Evolutionary conservation across 2,113 vertebrate species (phyloP), one percentile per base, ranked within the genome.

Genomic region (Gopherus flavomarginatus): DNA sequence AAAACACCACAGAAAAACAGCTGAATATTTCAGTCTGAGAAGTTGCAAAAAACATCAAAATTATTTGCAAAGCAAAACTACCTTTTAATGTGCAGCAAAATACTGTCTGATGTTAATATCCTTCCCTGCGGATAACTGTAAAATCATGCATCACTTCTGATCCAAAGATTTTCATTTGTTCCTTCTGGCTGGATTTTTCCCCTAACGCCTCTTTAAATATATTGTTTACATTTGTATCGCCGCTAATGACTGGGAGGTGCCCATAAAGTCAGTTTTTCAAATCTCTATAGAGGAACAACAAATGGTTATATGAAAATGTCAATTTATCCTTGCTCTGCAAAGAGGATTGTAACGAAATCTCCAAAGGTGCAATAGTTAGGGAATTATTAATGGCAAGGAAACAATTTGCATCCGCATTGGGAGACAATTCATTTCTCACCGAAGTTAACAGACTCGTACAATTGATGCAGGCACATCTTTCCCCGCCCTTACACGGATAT

Each of bases 391-490:
- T 90, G 31, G 92, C 90, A 96, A 95, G 86, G 86, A 94, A 90
- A 79, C 81, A 56, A 38, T 92, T 84, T 91, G 87, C 88, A 50
- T 81, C 56, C 87, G 78, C 27, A 24, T 2, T 91, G 86, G 87
- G 87, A 92, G 72, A 90, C 44, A 81, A 85, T n/a, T 86, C 0
- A 81, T 90, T 96, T 95, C 62, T 91, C 95, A 95, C 49, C 93
- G 88, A 87, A 88, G 13, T 16, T 44, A 47, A 27, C 2, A 47
- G 72, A 91, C 87, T 90, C 93, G 89, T 92, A 50, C 77, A 91
- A 83, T 54, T 92, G 92, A 96, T 90, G 56, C 89, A 92, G 79
- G 81, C 79, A 94, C 87, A 92, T 86, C 86, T 96, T 93, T 90
- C 85, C 92, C 47, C 89, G 79, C 59, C 93, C 75, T 72, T 83